Evolutionary conservation across 2,113 vertebrate species (phyloP), one percentile per base, ranked within the genome.

Genomic region (Ardeotis arabs): DNA sequence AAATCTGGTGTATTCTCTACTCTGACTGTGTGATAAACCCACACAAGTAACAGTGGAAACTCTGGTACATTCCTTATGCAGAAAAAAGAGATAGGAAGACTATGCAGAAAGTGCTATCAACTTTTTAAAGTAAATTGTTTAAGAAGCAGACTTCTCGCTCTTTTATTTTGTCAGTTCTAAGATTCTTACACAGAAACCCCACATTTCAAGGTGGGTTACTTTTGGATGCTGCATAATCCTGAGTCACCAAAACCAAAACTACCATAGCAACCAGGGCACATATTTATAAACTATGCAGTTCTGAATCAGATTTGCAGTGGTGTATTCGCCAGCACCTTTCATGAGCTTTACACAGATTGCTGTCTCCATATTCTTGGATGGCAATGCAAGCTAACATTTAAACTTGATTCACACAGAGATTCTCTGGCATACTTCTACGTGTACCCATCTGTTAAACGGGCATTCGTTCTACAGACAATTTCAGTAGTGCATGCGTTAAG

Each of bases 221-320:
- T 92, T 45, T 70, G 45, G 67, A 29, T 93, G 62, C 94, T 96
- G 93, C 87, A 95, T 91, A 94, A 95, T 94, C 87, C 95, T 97
- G 94, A 97, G 87, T 97, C 95, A 97, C 62, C 45, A 60, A 94
- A 93, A 77, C 22, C 47, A 74, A 91, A 93, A 94, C 47, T 95
- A 41, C 94, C 94, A 96, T 97, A 92, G 96, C 93, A 97, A 97
- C 97, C 78, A 68, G 64, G 59, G 92, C 67, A 79, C 25, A 5
- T 75, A 84, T 87, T 89, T 89, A 62, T 94, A 84, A 91, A 79
- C 78, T 28, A 10, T 52, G 81, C 76, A 55, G 81, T 78, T 96
- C 80, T 95, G 89, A 93, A 90, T 55, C 67, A 73, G 72, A 49
- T 75, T 89, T 74, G 37, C 87, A 85, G 7, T 37, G 41, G 33